Evolutionary conservation across 2,113 vertebrate species (phyloP).

Genomic region (Pollimyrus isidori): DNA sequence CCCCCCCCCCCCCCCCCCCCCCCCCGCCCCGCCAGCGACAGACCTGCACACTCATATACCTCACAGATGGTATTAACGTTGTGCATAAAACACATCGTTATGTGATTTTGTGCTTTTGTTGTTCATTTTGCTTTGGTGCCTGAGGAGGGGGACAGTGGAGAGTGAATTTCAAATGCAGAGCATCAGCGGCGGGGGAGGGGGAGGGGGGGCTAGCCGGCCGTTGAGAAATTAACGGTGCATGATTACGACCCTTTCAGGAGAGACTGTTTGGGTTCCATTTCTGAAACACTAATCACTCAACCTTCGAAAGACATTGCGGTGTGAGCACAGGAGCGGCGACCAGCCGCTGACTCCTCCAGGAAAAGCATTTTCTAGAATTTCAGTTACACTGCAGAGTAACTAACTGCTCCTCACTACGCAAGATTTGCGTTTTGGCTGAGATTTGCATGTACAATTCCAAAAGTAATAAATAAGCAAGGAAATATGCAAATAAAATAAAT

Average conservation of each 20-base stretch:
- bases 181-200: background rate
- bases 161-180: background rate
- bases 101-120: background rate
- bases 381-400: background rate
- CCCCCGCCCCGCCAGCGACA: too few species aligned
- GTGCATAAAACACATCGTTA: background rate
- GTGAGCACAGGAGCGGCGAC: background rate
- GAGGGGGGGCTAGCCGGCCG: background rate
- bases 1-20: too few species aligned
- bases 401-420: background rate
- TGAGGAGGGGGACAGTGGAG: background rate
- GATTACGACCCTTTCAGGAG: background rate
- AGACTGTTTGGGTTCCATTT: background rate
- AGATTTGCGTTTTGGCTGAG: background rate
- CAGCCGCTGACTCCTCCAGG: background rate
- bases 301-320: conserved; percentile 3
- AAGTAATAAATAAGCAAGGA: background rate
- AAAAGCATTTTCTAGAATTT: background rate
- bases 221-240: background rate
- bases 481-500: background rate
- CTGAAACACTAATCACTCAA: conserved; percentile 6
- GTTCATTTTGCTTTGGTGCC: background rate
- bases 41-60: background rate
- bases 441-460: background rate
- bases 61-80: background rate